Base-by-base conservation (phyloP, 2,888 invertebrate species). In the Epistrophella euchroma region DNA sequence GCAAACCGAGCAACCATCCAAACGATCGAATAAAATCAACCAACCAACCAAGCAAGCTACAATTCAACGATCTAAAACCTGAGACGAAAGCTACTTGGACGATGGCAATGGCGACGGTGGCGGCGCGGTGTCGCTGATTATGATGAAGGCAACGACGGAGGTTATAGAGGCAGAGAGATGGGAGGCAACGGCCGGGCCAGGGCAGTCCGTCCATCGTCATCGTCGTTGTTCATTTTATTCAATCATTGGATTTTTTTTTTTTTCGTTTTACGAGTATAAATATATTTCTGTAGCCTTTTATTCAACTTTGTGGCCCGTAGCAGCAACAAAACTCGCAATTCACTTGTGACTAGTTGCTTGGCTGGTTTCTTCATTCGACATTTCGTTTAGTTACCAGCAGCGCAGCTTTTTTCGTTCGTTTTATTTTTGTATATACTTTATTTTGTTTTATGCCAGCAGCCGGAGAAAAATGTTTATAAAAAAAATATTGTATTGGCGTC, bases 301-400 rank as follows among this genome's bases (percentile, higher is more conserved):
- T 85, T 85, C 76, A 81, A 76, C 81, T 81, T 80, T 73, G 76
- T 70, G 70, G 84, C 64, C 74, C 64, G 77, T 70, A 74, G 77
- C 70, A 70, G 70, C 70, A 73, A 70, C 74, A 71, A 82, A 86
- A 86, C 82, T 78, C 82, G 77, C 82, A 86, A 71, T 74, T 86
- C 77, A 74, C 77, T 85, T 86, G 81, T 86, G 82, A 86, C 86
- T 86, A 82, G 86, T 82, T 81, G 86, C 74, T 86, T 86, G 86
- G 86, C 86, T 86, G 82, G 86, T 86, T 86, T 86, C 85, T 86
- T 74, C 77, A 82, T 74, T 86, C 73, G 71, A 82, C 82, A 50
- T 70, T 80, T 73, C 76, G 70, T 85, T 80, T 80, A 2, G 75
- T 80, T 73, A 76, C 82, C 71, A 84, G 80, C 86, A 80, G 76